phyloP scores from a whole-genome alignment of 2,797 vertebrate genomes.

The Tauraco hartlaubi region DNA sequence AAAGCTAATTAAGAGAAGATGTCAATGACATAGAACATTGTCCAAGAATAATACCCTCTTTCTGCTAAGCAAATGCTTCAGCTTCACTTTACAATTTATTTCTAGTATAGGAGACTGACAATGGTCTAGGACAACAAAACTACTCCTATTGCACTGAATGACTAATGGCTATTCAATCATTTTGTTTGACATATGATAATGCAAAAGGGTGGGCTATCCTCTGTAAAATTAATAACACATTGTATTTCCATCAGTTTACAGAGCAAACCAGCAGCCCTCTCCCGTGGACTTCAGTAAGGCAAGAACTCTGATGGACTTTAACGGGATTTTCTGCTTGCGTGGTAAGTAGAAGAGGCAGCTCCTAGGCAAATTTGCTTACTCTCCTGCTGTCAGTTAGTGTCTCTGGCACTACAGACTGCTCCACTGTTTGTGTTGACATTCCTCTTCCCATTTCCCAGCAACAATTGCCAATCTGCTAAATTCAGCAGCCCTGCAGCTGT shows the following conservation, averaged over 20 bases:
- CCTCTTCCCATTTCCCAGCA: background rate
- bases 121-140: background rate
- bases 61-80: conserved; percentile 16
- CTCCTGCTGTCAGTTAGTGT: background rate
- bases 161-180: background rate
- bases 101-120: background rate
- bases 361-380: background rate
- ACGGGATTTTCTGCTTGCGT: background rate
- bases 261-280: background rate
- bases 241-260: background rate
- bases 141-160: background rate
- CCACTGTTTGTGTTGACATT: background rate
- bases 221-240: background rate
- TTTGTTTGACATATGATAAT: background rate
- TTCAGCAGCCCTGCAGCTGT: background rate
- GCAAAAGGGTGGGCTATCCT: background rate
- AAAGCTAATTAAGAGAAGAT: conserved; percentile 27
- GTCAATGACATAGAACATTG: background rate
- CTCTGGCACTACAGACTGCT: background rate
- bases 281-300: background rate
- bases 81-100: background rate
- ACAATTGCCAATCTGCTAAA: background rate
- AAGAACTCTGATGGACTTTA: background rate
- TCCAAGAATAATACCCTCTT: background rate
- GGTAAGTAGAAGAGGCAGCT: background rate